A percentile compares a stretch with the other conserved stretches of the same genome.
phyloP scores from a whole-genome alignment of 2,113 vertebrate genomes.

The Sitta europaea region DNA sequence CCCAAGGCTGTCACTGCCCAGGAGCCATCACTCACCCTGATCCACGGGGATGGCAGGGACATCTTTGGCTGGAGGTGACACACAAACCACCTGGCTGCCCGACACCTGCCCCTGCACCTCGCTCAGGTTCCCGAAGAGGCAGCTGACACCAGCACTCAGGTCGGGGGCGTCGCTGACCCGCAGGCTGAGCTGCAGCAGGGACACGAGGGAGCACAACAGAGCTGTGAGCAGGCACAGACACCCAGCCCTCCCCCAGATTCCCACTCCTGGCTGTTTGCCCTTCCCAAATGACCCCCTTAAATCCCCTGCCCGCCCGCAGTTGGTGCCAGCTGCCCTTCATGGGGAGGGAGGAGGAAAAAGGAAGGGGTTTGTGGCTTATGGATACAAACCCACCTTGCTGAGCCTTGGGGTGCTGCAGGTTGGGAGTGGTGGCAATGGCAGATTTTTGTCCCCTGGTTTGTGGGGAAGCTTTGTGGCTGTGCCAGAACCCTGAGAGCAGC shows the following conservation, averaged over 20 bases:
- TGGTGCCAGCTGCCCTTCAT: neutral
- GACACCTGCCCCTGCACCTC: conserved; percentile 90
- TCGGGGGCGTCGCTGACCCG: conserved; percentile 90
- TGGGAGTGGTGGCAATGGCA: neutral
- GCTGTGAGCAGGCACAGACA: neutral
- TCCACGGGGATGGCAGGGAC: conserved; percentile 90
- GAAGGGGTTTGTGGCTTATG: neutral
- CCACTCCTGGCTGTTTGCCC: neutral
- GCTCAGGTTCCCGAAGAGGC: conserved; percentile 93
- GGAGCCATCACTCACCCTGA: conserved; percentile 78
- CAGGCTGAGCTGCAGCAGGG: conserved; percentile 83
- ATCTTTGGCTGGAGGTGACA: conserved; percentile 88
- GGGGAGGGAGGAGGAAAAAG: neutral
- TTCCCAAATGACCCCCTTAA: neutral
- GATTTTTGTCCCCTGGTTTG: neutral
- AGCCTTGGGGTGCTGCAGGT: neutral
- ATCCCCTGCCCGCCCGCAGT: neutral
- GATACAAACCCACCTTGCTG: accelerated
- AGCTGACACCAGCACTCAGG: conserved; percentile 86
- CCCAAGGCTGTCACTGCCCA: neutral
- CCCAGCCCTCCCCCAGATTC: accelerated
- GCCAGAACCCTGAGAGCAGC: neutral
- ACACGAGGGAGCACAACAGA: neutral
- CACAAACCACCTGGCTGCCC: conserved; percentile 87
- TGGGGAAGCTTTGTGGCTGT: neutral